These are phyloP conservation scores for Columbina picui DNA, from an alignment of 2,113 vertebrate genomes.

Conservation along the genomic window DNA sequence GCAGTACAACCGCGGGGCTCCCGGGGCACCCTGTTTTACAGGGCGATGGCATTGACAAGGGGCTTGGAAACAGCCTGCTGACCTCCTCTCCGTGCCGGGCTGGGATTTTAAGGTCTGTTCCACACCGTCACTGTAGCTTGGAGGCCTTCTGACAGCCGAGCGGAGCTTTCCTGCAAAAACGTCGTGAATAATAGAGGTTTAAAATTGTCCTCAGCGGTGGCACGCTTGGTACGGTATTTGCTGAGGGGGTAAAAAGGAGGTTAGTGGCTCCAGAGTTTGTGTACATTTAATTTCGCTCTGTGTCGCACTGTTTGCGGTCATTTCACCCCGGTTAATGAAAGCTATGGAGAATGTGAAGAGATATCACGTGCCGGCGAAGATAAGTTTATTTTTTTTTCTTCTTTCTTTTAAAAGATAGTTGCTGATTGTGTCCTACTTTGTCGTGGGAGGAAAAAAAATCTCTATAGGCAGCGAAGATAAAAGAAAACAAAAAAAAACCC, in stretches of 20 bases:
- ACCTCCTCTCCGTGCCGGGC: neutral
- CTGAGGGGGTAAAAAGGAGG: constrained; percentile 15
- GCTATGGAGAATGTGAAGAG: constrained; percentile 53
- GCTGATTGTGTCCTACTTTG: constrained; percentile 65
- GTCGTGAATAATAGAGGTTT: neutral
- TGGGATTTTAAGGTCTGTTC: neutral
- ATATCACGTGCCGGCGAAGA: constrained; percentile 32
- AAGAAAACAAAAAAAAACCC: neutral
- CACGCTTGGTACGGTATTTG: neutral
- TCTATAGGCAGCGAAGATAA: constrained; percentile 36
- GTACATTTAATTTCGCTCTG: constrained; percentile 71
- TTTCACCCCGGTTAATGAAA: constrained; percentile 70
- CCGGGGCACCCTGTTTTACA: neutral
- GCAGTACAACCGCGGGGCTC: neutral
- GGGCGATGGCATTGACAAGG: neutral
- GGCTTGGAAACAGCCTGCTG: neutral
- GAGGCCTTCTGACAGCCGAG: neutral
- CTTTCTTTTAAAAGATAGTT: constrained; percentile 27
- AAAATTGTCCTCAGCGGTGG: neutral
- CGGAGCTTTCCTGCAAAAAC: neutral
- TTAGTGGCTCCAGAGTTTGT: constrained; percentile 46
- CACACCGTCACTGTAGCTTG: neutral
- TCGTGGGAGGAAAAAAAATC: constrained; percentile 23
- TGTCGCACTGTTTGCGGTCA: constrained; percentile 63
- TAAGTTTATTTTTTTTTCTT: neutral